Conservation (phyloP, 2,797 vertebrate species). For the Lagorchestes hirsutus region DNA sequence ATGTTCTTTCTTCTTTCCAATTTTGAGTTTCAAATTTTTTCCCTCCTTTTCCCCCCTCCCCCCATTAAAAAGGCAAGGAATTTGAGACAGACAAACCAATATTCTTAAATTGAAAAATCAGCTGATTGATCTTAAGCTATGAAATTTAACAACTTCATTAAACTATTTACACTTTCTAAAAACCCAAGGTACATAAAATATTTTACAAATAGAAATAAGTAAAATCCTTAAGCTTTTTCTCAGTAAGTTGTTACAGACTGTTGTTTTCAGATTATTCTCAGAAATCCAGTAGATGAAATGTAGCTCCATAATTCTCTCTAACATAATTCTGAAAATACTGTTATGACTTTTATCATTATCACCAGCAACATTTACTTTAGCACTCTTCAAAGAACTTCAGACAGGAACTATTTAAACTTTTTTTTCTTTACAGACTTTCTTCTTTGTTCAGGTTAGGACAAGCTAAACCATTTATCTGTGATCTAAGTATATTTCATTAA, state of each 20-base stretch:
- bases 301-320: background rate
- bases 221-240: constrained; percentile 36
- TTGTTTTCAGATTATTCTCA: constrained; percentile 13
- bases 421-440: background rate
- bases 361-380: background rate
- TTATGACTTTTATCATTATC: background rate
- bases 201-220: constrained; percentile 12
- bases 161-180: background rate
- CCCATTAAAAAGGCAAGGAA: background rate
- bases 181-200: constrained; percentile 27
- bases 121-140: background rate
- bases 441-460: background rate
- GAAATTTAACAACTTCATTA: background rate
- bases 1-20: no score
- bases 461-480: background rate
- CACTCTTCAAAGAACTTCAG: background rate
- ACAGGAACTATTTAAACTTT: background rate
- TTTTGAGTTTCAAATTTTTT: background rate
- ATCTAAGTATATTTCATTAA: constrained; percentile 35
- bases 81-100: background rate
- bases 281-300: background rate
- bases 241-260: background rate
- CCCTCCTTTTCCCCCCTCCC: fast-evolving
- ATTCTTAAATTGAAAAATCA: background rate
- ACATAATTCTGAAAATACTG: fast-evolving